Conservation (phyloP, 2,888 invertebrate genomes). For the Ectropis crepuscularia region DNA sequence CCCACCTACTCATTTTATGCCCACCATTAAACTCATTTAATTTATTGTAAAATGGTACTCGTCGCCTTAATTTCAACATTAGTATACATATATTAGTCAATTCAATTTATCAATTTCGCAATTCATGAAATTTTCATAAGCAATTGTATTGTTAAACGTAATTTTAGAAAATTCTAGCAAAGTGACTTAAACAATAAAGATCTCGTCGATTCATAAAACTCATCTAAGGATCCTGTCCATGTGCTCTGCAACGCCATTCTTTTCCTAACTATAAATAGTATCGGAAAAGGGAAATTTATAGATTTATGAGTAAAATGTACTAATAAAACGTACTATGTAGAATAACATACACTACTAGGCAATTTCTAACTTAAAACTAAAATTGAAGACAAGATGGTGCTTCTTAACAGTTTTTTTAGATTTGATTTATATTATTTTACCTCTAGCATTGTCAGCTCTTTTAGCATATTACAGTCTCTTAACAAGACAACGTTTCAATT, state of each 20-base stretch:
- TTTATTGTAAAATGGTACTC: not conserved
- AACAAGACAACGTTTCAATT: no score
- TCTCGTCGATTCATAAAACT: slow-evolving; percentile 24
- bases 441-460: no score
- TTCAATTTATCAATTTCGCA: slow-evolving; percentile 10
- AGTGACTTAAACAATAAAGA: slow-evolving; percentile 34
- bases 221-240: slow-evolving; percentile 40
- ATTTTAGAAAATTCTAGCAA: slow-evolving; percentile 25
- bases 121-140: slow-evolving; percentile 5
- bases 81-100: slow-evolving; percentile 20
- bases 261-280: slow-evolving; percentile 54
- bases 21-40: slow-evolving; percentile 25
- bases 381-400: no score
- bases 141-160: slow-evolving; percentile 17
- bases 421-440: no score
- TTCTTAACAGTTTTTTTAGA: no score
- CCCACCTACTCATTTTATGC: slow-evolving; percentile 32
- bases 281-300: not conserved
- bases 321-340: no score
- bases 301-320: not conserved
- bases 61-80: not conserved
- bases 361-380: no score
- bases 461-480: no score
- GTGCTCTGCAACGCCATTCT: slow-evolving; percentile 66
- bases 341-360: no score